Evolutionary conservation across 2,797 vertebrate genomes (phyloP).

Genomic region (Apogon talboti): DNA sequence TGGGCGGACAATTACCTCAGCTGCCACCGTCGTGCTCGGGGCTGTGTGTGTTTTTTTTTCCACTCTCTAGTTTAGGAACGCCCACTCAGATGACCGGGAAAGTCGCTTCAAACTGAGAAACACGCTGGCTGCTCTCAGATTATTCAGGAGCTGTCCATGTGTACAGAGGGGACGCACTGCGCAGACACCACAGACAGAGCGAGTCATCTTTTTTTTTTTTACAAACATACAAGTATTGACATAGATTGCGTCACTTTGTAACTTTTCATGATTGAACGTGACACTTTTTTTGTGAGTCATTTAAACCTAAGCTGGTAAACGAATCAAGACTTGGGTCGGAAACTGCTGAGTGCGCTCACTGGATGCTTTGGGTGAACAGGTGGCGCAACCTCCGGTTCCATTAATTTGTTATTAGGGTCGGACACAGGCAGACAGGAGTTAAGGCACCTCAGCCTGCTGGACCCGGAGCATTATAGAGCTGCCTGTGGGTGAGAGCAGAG

Average conservation of each 20-base stretch:
- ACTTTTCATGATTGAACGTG: conserved; percentile 24
- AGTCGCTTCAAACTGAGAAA: conserved; percentile 78
- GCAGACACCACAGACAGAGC: conserved; percentile 6
- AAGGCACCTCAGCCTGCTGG: conserved; percentile 38
- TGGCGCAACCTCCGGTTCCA: conserved; percentile 66
- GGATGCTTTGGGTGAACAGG: conserved; percentile 77
- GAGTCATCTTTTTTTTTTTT: not conserved
- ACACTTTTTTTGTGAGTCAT: conserved; percentile 37
- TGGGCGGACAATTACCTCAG: conserved; percentile 69
- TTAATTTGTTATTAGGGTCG: conserved; percentile 59
- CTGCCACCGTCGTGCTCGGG: conserved; percentile 39
- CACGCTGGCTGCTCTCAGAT: conserved; percentile 55
- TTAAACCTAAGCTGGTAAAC: conserved; percentile 39
- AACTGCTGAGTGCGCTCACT: conserved; percentile 62
- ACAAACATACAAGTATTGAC: conserved; percentile 9
- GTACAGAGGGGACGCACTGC: conserved; percentile 27
- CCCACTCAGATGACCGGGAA: conserved; percentile 82
- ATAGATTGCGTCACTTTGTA: conserved; percentile 43
- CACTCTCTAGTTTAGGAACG: conserved; percentile 69
- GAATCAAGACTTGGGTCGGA: conserved; percentile 31
- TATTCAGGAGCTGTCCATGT: conserved; percentile 24
- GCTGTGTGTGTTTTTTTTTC: conserved; percentile 13
- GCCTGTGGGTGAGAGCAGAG: conserved; percentile 35
- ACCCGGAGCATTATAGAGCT: conserved; percentile 64
- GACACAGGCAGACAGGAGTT: conserved; percentile 46